These are phyloP conservation scores for Corapipo altera DNA, from an alignment of 2,113 vertebrate species.

Conservation along the genomic window DNA sequence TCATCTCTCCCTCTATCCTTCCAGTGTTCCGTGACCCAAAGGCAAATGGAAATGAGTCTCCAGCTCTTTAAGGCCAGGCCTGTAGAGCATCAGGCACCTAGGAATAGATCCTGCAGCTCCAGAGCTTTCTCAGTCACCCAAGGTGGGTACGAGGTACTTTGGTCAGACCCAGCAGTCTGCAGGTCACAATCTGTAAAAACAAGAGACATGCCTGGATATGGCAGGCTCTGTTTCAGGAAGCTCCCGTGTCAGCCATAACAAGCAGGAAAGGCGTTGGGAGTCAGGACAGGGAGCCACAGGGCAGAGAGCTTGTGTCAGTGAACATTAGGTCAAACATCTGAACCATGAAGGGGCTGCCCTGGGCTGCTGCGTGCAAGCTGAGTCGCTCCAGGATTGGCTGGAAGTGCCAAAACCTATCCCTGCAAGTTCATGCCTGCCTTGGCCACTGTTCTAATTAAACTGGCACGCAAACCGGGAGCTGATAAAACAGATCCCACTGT, in stretches of 20 bases:
- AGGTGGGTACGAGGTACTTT: background rate
- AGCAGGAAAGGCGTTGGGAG: rapidly evolving
- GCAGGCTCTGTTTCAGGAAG: background rate
- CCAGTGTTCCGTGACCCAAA: rapidly evolving
- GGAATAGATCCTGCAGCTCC: background rate
- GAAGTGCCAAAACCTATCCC: background rate
- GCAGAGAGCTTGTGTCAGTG: background rate
- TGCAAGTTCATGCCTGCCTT: slow-evolving; percentile 15
- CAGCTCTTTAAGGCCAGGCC: background rate
- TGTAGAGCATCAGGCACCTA: background rate
- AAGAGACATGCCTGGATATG: background rate
- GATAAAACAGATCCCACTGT: background rate
- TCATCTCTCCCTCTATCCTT: background rate
- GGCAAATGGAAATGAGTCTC: background rate
- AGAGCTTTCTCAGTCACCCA: background rate
- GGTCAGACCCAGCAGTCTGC: background rate
- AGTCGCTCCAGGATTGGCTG: background rate
- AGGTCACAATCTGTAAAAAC: background rate
- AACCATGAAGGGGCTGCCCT: background rate
- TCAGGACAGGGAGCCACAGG: background rate
- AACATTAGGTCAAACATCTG: slow-evolving; percentile 7
- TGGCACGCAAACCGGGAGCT: background rate
- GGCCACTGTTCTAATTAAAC: slow-evolving; percentile 45
- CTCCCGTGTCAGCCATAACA: rapidly evolving
- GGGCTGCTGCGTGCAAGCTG: rapidly evolving